Evolutionary conservation across 2,113 vertebrate species (phyloP), one percentile per base, ranked within the genome.

Genomic region (Malurus elegans): DNA sequence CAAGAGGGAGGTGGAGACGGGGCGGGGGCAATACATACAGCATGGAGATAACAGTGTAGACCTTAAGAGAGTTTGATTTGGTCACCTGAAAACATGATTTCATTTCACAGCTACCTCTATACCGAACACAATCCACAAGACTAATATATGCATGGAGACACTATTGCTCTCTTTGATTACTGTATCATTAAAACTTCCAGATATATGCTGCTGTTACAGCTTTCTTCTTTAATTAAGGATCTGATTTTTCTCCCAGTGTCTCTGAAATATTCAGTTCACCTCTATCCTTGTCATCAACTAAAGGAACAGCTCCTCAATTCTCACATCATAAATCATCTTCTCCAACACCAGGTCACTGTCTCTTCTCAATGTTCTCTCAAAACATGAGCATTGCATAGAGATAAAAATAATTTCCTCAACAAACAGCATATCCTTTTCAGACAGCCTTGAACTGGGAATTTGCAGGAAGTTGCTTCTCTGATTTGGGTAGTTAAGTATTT

Each of bases 21-120:
- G 38, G 38, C 10, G 36, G 9, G 3, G 1, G 5, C 1, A 18
- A 19, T 4, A 38, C 53, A 54, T 38, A 25, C 4, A 24, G 29
- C 24, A 74, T 3, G 4, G 23, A 66, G 18, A 71, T 26, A 58
- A 45, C 13, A n/a, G 73, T 0, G 8, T 3, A 86, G 36, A 74
- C 10, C 15, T 45, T 29, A 6, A 6, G 50, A 70, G 11, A 44
- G 31, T 51, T 45, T 58, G 12, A 80, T 23, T 29, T n/a, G 51
- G 18, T 26, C 26, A 47, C 19, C 34, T 56, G 19, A 3, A 23
- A 15, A 14, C 32, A 48, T 18, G 31, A 47, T 20, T 50, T 18
- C 38, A 25, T 72, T 51, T n/a, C 50, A 79, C 16, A 83, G 54
- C 47, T 50, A 57, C 32, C 11, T n/a, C 71, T 69, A 15, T 2